Evolutionary conservation across 2,113 vertebrate genomes (phyloP), one percentile per base, ranked within the genome.

Genomic region (Misgurnus anguillicaudatus): DNA sequence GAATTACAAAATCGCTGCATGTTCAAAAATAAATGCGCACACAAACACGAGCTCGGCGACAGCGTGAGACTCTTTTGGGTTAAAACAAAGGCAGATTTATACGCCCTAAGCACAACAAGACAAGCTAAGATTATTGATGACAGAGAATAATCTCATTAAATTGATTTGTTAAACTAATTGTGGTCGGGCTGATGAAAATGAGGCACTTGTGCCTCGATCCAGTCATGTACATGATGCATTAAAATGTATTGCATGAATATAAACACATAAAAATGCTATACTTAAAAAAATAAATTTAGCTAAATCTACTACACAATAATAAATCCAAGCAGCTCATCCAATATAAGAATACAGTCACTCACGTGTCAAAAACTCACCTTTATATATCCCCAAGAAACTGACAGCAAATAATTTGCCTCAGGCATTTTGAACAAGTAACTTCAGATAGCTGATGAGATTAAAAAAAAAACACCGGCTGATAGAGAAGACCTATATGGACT

Each of bases 361-460:
- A 8, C 9, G 51, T 41, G 19, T 45, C 1, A 36, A 47, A 41
- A 58, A 64, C 95, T 94, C 96, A 99, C 98, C 97, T 98, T 98
- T 92, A 98, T 98, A 90, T 98, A 99, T 87, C 96, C 96, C 97
- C 96, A 99, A 75, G 98, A 98, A 86, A 99, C 96, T 85, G 97
- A 97, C 60, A 96, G 92, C 84, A 98, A 94, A 90, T 97, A 98
- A 89, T 98, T 98, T 86, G 94, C 94, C 91, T 99, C 98, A 90
- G 96, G 98, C 98, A 99, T 99, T 90, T 93, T 94, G 91, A 87
- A 81, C 64, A 21, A 81, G 82, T 85, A 67, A 70, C 10, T 83
- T 58, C 67, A 58, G 41, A 82, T 86, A 84, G 83, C 48, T 85
- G 85, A 72, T 51, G 75, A 87, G 69, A 86, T 66, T 36, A 80